These are phyloP conservation scores for Drosophila mercatorum DNA, from an alignment of 2,888 invertebrate species.

Conservation along the genomic window DNA sequence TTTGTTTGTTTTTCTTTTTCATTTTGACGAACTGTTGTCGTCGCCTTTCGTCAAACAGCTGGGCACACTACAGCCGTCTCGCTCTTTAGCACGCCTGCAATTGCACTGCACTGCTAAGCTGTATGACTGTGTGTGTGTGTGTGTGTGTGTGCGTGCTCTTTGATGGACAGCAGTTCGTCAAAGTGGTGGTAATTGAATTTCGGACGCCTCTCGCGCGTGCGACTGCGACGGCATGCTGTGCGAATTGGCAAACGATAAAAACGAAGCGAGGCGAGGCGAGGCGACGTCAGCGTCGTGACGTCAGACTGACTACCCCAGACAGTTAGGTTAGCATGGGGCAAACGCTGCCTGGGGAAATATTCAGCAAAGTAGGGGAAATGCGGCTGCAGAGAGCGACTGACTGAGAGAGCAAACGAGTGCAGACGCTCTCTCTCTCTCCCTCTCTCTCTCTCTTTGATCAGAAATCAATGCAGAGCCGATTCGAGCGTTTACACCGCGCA, in stretches of 20 bases:
- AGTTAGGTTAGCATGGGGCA: constrained; percentile 32
- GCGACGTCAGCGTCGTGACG: constrained; percentile 62
- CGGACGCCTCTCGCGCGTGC: constrained; percentile 42
- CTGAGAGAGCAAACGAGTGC: constrained; percentile 19
- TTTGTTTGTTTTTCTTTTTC: constrained; percentile 37
- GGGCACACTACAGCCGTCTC: constrained; percentile 55
- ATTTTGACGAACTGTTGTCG: constrained; percentile 80
- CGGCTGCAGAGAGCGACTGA: constrained; percentile 54
- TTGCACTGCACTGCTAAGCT: constrained; percentile 30
- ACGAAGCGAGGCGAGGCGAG: constrained; percentile 5
- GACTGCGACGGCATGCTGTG: constrained; percentile 59
- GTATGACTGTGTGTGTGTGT: not conserved
- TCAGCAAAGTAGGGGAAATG: constrained; percentile 71
- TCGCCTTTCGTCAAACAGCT: constrained; percentile 73
- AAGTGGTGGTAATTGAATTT: constrained; percentile 81
- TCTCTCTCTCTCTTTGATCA: constrained; percentile 39
- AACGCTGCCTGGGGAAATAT: constrained; percentile 52
- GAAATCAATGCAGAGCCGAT: constrained; percentile 33
- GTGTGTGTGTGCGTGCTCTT: constrained; percentile 24
- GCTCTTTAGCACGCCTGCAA: constrained; percentile 53
- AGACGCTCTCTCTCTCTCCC: constrained; percentile 6
- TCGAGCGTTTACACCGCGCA: constrained; percentile 19
- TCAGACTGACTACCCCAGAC: constrained; percentile 48
- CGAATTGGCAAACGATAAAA: constrained; percentile 65
- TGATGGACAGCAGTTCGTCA: constrained; percentile 84